A percentile compares a stretch with the other conserved stretches of the same genome.
Evolutionary conservation across 2,113 vertebrate genomes (phyloP).

Genomic region (Rafetus swinhoei): DNA sequence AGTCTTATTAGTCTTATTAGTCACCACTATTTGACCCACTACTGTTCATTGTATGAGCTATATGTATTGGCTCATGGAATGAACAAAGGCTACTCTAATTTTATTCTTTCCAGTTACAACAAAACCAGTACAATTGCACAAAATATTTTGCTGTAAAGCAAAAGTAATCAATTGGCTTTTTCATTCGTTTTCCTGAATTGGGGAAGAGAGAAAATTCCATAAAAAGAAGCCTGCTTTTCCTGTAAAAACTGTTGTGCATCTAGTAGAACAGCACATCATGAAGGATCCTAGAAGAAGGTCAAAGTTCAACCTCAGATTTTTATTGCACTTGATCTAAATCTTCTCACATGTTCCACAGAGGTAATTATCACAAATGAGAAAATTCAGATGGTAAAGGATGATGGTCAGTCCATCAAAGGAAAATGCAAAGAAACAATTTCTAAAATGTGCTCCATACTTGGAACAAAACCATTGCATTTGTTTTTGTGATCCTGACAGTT

Average conservation of each 20-base stretch:
- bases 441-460: conserved; percentile 5
- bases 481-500: not conserved
- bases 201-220: not conserved
- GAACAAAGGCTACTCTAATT: conserved; percentile 1
- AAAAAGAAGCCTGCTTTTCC: not conserved
- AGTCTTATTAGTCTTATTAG: conserved; percentile 81
- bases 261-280: conserved; percentile 29
- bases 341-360: conserved; percentile 51
- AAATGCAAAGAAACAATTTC: conserved; percentile 60
- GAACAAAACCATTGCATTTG: not conserved
- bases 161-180: conserved; percentile 12
- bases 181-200: conserved; percentile 2
- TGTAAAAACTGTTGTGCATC: conserved; percentile 24
- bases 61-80: conserved; percentile 10
- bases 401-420: conserved; percentile 23
- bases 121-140: conserved; percentile 46
- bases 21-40: conserved; percentile 74
- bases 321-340: conserved; percentile 61
- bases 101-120: conserved; percentile 21
- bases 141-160: conserved; percentile 32
- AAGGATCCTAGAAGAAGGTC: conserved; percentile 47
- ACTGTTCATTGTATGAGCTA: conserved; percentile 58
- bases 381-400: conserved; percentile 58
- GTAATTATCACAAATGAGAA: conserved; percentile 67
- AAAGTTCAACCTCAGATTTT: conserved; percentile 45